phyloP scores from a whole-genome alignment of 2,113 vertebrate genomes.

The Eurystomus gularis region DNA sequence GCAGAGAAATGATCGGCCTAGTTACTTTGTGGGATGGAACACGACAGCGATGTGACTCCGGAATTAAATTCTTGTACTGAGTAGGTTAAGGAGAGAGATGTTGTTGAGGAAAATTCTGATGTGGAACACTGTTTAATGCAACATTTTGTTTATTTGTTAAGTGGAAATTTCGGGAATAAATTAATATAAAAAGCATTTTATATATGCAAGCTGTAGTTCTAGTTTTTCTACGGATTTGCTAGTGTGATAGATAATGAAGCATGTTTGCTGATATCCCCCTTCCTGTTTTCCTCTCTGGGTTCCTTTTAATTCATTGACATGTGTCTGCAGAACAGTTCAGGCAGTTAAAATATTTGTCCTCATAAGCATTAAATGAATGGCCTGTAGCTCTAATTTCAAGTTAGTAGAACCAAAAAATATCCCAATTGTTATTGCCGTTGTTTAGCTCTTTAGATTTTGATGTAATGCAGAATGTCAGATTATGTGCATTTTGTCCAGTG shows the following conservation, averaged over 20 bases:
- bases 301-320: background rate
- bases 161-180: background rate
- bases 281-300: background rate
- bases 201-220: background rate
- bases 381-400: background rate
- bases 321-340: background rate
- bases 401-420: background rate
- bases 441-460: background rate
- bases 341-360: background rate
- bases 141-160: background rate
- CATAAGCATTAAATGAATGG: background rate
- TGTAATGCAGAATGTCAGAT: background rate
- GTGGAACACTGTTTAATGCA: background rate
- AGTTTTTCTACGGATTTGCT: background rate
- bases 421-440: background rate
- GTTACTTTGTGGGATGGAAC: background rate
- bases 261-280: background rate
- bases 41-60: rapidly evolving
- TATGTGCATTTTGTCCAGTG: rapidly evolving
- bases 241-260: background rate
- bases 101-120: background rate
- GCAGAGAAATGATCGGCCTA: background rate
- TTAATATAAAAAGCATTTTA: background rate
- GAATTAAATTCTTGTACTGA: background rate
- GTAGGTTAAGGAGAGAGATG: background rate